Percentiles rank a stretch among this genome's conserved stretches.
These are phyloP conservation scores for Aquatica leii DNA, from an alignment of 2,888 invertebrate species.

Conservation along the genomic window DNA sequence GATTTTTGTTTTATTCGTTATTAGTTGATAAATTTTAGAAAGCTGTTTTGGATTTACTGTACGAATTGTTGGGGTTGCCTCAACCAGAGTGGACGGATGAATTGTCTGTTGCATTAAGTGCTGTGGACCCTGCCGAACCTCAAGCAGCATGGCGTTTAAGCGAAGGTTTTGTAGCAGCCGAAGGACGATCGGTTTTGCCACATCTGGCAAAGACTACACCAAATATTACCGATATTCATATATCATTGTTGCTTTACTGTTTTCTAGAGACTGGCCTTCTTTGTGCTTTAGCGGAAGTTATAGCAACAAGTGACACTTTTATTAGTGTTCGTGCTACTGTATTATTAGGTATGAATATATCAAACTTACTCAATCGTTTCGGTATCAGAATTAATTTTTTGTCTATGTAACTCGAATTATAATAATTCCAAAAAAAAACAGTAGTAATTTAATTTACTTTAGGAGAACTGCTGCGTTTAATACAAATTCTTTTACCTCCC, in stretches of 20 bases:
- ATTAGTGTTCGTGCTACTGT: conserved; percentile 93
- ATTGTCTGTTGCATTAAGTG: conserved; percentile 85
- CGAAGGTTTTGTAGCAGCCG: conserved; percentile 95
- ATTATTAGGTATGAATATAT: conserved; percentile 76
- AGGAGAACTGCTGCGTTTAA: conserved; percentile 87
- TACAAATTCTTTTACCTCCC: conserved; percentile 84
- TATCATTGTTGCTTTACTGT: conserved; percentile 86
- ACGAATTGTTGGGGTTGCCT: conserved; percentile 86
- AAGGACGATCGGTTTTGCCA: conserved; percentile 86
- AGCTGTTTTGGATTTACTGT: conserved; percentile 90
- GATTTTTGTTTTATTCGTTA: conserved; percentile 11
- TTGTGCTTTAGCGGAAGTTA: conserved; percentile 90
- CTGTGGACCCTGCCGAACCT: conserved; percentile 86
- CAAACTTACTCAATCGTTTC: background rate
- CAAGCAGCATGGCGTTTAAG: conserved; percentile 88
- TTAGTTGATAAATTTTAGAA: too few relatives aligned
- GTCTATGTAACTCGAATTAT: too few relatives aligned
- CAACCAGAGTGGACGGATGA: conserved; percentile 95
- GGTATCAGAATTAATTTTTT: too few relatives aligned
- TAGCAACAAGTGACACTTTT: conserved; percentile 87
- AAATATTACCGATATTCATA: conserved; percentile 90
- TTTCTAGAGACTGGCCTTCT: conserved; percentile 87
- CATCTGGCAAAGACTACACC: conserved; percentile 86
- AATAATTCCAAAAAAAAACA: too few relatives aligned
- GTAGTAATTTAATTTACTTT: too few relatives aligned